A percentile compares a stretch with the other conserved stretches of the same genome.
Conservation (phyloP, 2,113 vertebrate species). For the Tragulus kanchil region DNA sequence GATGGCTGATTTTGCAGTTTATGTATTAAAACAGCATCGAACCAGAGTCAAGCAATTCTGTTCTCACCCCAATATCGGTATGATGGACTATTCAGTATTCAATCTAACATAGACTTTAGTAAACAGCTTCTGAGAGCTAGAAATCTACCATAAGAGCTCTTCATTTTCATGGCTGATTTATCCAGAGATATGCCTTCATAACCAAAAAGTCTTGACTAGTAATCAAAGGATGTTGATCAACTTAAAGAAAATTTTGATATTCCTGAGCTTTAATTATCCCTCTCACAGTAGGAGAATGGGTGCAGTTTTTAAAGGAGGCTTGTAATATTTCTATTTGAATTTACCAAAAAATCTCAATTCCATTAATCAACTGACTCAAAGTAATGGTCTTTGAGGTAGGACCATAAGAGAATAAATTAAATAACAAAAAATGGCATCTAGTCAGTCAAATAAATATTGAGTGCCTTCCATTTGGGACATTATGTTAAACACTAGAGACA, state of each 20-base stretch:
- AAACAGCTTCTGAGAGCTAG: slow-evolving; percentile 34
- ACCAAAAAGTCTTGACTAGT: slow-evolving; percentile 19
- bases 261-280: not conserved
- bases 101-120: slow-evolving; percentile 22
- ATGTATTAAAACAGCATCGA: slow-evolving; percentile 62
- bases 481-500: not conserved
- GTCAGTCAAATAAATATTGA: not conserved
- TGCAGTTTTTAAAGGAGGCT: not conserved
- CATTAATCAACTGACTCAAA: slow-evolving; percentile 29
- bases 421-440: not conserved
- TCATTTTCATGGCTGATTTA: slow-evolving; percentile 55
- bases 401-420: not conserved
- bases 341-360: not conserved
- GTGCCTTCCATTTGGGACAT: not conserved
- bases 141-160: not conserved
- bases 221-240: slow-evolving; percentile 54
- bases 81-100: slow-evolving; percentile 57
- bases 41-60: slow-evolving; percentile 55
- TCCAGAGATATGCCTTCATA: slow-evolving; percentile 12
- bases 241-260: slow-evolving; percentile 15
- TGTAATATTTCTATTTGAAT: slow-evolving; percentile 16
- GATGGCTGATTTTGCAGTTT: slow-evolving; percentile 51
- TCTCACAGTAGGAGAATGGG: slow-evolving; percentile 35
- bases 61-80: not conserved
- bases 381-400: not conserved